phyloP scores from a whole-genome alignment of 2,113 vertebrate species.

The Atlantisia rogersi region DNA sequence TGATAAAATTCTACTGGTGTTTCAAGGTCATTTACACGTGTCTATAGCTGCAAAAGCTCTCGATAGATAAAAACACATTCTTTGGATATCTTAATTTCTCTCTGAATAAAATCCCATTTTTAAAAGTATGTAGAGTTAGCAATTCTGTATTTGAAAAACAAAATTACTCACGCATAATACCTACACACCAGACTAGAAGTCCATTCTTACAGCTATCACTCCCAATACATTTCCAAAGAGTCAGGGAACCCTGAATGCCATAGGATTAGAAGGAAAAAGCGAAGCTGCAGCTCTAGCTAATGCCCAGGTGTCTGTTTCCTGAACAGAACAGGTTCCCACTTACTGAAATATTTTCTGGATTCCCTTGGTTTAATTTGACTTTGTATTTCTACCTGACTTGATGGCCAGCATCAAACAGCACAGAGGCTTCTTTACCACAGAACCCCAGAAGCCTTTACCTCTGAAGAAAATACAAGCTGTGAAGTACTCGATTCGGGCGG shows the following conservation, averaged over 20 bases:
- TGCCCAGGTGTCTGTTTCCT: accelerated
- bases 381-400: background rate
- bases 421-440: background rate
- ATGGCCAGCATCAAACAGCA: background rate
- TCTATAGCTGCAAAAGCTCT: background rate
- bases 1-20: background rate
- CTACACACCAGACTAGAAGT: background rate
- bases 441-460: accelerated
- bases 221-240: background rate
- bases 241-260: accelerated
- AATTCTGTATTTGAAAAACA: background rate
- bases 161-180: accelerated
- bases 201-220: background rate
- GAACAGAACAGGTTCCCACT: background rate
- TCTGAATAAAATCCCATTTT: background rate
- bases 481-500: background rate
- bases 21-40: background rate
- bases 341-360: accelerated
- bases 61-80: background rate
- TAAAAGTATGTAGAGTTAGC: accelerated
- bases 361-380: background rate
- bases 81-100: background rate
- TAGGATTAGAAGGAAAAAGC: accelerated
- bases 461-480: accelerated
- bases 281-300: background rate